Evolutionary conservation across 2,888 invertebrate genomes (phyloP), one percentile per base, ranked within the genome.

Genomic region (Itoplectis maculator): DNA sequence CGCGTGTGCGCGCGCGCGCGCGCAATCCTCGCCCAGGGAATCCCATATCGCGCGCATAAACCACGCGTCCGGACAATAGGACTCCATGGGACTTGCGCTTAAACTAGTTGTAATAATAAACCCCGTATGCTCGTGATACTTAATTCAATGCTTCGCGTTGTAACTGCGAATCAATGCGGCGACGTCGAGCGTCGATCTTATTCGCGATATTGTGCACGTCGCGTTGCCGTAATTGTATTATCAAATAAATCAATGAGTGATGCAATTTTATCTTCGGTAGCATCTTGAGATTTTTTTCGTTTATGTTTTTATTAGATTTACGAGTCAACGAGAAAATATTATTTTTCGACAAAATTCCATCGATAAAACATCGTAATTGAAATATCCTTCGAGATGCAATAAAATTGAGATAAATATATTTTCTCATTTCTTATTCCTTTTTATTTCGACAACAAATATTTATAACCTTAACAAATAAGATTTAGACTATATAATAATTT

Each of bases 31-130:
- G 35, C 18, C 29, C 49, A 15, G 40, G 37, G 47, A 75, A 74
- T 74, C 73, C 54, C 72, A 49, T 61, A 79, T 78, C 82, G 74
- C 56, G 65, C 65, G 73, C 73, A 77, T 77, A 73, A 77, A 81
- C 81, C 59, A 56, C 78, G 78, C 78, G 29, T n/a, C n/a, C 29
- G 78, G 78, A 82, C 82, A 82, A 82, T 78, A 69, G 78, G 59
- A 74, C 69, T 65, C 18, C 49, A 59, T 5, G 61, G 66, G 61
- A 18, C 63, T 37, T 74, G 72, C 45, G 59, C 15, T 54, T 42
- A 29, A 45, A 59, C 77, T 70, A 42, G 40, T 18, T 65, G 72
- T 29, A 73, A 77, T 68, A 81, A 77, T 59, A 54, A 73, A 81
- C 45, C 49, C 72, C 54, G 5, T 29, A 3, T 20, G 20, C 68